A percentile compares a stretch with the other conserved stretches of the same genome.
These are phyloP conservation scores for Hemistola chrysoprasaria DNA, from an alignment of 2,888 invertebrate genomes.

Conservation along the genomic window DNA sequence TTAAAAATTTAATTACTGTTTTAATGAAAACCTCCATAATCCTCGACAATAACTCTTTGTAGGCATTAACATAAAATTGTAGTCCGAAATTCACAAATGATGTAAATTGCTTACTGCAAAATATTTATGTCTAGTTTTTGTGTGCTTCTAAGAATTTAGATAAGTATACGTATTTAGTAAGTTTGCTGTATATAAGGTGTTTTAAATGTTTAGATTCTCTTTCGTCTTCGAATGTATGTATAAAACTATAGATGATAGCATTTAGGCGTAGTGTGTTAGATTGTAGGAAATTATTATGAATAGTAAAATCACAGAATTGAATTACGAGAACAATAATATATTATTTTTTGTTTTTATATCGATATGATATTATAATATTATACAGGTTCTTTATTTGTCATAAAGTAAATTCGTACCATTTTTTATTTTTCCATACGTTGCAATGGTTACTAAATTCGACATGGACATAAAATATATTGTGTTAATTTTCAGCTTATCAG, in stretches of 20 bases:
- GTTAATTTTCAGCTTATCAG: too few species aligned
- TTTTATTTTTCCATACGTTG: too few species aligned
- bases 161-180: not conserved
- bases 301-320: too few species aligned
- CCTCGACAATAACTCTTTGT: conserved; percentile 10
- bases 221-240: conserved; percentile 3
- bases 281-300: not conserved
- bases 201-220: conserved; percentile 4
- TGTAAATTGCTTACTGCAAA: conserved; percentile 8
- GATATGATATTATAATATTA: too few species aligned
- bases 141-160: conserved; percentile 3
- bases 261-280: conserved; percentile 2
- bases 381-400: too few species aligned
- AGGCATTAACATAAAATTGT: conserved; percentile 1
- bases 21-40: too few species aligned
- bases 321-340: too few species aligned
- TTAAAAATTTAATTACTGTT: too few species aligned
- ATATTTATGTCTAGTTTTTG: not conserved
- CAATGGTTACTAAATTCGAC: too few species aligned
- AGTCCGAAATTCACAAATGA: conserved; percentile 6
- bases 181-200: conserved; percentile 19
- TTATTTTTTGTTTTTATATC: too few species aligned
- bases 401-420: not conserved
- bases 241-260: conserved; percentile 1
- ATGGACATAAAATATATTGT: too few species aligned